These are phyloP conservation scores for Capreolus pygargus DNA, from an alignment of 2,113 vertebrate species.

Conservation along the genomic window DNA sequence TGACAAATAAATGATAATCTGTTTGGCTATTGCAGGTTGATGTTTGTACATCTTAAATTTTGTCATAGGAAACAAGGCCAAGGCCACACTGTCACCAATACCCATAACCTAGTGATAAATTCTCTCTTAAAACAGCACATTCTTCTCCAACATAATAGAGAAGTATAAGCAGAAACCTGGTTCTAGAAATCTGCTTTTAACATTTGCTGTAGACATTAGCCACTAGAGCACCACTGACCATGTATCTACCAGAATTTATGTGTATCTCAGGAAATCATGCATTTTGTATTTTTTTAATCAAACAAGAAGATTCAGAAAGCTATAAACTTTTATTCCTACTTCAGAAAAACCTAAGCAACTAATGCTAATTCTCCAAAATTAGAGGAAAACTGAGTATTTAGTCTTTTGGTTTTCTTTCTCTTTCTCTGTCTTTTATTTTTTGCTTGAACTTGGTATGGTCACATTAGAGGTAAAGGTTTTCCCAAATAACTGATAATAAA, in stretches of 20 bases:
- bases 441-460: slow-evolving; percentile 33
- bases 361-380: slow-evolving; percentile 11
- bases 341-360: slow-evolving; percentile 50
- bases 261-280: neutral
- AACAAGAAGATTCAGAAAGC: neutral
- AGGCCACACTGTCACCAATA: neutral
- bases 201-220: neutral
- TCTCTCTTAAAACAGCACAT: neutral
- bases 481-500: slow-evolving; percentile 59
- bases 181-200: neutral
- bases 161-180: neutral
- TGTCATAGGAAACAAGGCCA: neutral
- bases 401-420: too few relatives aligned
- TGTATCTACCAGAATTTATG: neutral
- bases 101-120: neutral
- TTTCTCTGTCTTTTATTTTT: neutral
- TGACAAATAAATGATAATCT: neutral
- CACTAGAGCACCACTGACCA: neutral
- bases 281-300: slow-evolving; percentile 9
- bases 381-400: neutral
- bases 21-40: neutral
- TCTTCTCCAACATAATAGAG: neutral
- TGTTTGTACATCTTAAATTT: slow-evolving; percentile 27
- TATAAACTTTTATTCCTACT: slow-evolving; percentile 21
- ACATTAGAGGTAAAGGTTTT: slow-evolving; percentile 46